Conservation (phyloP, 2,113 vertebrate genomes). For the Bujurquina vittata region DNA sequence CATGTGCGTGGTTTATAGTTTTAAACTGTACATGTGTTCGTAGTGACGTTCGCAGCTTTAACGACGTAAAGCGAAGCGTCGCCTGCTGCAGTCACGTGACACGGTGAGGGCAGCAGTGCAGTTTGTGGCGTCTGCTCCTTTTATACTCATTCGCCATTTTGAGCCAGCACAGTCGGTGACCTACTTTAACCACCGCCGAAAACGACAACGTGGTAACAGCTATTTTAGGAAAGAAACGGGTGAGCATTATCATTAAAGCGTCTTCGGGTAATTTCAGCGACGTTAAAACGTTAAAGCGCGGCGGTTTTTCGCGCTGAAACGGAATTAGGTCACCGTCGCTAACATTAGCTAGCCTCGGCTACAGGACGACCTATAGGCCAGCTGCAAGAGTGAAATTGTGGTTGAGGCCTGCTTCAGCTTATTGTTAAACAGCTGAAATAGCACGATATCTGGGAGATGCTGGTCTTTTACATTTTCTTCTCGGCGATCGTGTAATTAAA, state of each 20-base stretch:
- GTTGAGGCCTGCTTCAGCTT: accelerated
- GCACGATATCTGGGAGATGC: accelerated
- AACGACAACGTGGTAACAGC: not conserved
- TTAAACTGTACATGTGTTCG: not conserved
- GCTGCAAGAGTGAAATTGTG: not conserved
- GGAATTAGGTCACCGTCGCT: not conserved
- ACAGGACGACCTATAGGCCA: conserved; percentile 48
- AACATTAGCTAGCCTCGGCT: conserved; percentile 14
- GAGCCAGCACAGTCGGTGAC: not conserved
- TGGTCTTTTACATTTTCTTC: not conserved
- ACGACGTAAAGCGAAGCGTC: not conserved
- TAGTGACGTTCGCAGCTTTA: not conserved
- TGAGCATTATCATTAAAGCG: not conserved
- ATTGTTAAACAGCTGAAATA: accelerated
- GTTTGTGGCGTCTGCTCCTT: conserved; percentile 19
- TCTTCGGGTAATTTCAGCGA: accelerated
- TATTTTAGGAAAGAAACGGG: not conserved
- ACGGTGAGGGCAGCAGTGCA: not conserved
- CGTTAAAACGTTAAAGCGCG: not conserved
- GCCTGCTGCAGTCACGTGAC: conserved; percentile 3
- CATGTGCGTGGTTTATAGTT: not conserved
- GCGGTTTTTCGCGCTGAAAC: not conserved
- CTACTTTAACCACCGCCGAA: not conserved
- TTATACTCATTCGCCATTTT: conserved; percentile 66
- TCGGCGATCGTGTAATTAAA: not conserved